Base-by-base conservation (phyloP, 1,140 invertebrate genomes). In the Monochamus saltuarius region DNA sequence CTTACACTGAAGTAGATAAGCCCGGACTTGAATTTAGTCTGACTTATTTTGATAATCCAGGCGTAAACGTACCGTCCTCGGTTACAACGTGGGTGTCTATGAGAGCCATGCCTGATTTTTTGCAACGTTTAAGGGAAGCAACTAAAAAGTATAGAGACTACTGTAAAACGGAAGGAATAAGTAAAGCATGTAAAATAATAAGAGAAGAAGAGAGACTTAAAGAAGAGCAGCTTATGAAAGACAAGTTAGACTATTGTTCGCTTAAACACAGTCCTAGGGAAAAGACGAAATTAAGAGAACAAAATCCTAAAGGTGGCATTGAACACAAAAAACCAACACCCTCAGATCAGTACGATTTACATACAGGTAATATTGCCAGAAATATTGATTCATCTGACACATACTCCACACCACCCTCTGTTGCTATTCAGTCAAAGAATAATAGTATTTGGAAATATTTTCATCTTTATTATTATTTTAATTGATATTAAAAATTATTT, bases 1-100 rank as follows among this genome's bases (percentile, higher is more conserved):
- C 89, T 2, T 77, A 82, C 34, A 77, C 78, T 35, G 80, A 85
- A 35, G 78, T 83, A 49, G 74, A 86, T 62, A 79, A 89, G 75
- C 84, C 87, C 61, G 73, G 72, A 22, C 61, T 93, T 62, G 90
- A 94, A 76, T 94, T 92, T 77, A 84, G 87, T 22, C 79, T 94
- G 6, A 94, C 91, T 1, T 94, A 94, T 78, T 94, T 89, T 73
- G 92, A 94, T 73, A 89, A 93, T 80, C 90, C 91, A 13, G 91
- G 89, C 4, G 79, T 89, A 38, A 86, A 85, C 69, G 80, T 89
- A 61, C 87, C 87, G 34, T 76, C 82, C 9, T 79, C 83, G 50
- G 78, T 89, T 29, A 84, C 83, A 9, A 78, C 84, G 0, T 89
- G 87, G 85, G 85, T 89, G 1, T 84, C 87, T 0, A 78, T 79